phyloP scores from a whole-genome alignment of 2,888 invertebrate genomes.

The Chymomyza caudatula region DNA sequence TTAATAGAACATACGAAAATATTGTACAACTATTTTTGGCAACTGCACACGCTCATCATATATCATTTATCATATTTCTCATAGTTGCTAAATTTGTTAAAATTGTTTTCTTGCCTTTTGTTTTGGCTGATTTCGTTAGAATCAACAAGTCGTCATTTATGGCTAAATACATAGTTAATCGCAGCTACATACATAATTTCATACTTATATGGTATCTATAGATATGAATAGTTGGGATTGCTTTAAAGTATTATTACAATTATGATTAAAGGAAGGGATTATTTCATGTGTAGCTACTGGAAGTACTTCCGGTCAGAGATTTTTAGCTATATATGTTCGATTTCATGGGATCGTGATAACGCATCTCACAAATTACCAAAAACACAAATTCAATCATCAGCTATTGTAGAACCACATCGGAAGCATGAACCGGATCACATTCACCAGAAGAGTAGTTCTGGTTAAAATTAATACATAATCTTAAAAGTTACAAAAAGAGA shows the following conservation, averaged over 20 bases:
- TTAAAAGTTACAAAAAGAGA: too few species aligned
- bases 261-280: not conserved
- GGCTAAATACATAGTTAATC: not conserved
- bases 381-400: too few species aligned
- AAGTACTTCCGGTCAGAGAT: not conserved
- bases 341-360: too few species aligned
- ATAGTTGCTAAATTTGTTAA: not conserved
- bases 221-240: not conserved
- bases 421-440: too few species aligned
- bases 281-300: not conserved
- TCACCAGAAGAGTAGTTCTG: too few species aligned
- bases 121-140: not conserved
- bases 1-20: constrained; percentile 64
- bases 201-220: not conserved
- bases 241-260: not conserved
- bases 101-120: not conserved
- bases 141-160: not conserved
- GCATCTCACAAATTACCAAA: too few species aligned
- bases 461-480: too few species aligned
- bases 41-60: constrained; percentile 69
- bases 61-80: constrained; percentile 46
- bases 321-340: too few species aligned
- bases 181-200: not conserved
- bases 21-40: constrained; percentile 42
- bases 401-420: too few species aligned